A percentile compares a stretch with the other conserved stretches of the same genome.
These are phyloP conservation scores for Manacus vitellinus DNA, from an alignment of 2,113 vertebrate species.

Conservation along the genomic window DNA sequence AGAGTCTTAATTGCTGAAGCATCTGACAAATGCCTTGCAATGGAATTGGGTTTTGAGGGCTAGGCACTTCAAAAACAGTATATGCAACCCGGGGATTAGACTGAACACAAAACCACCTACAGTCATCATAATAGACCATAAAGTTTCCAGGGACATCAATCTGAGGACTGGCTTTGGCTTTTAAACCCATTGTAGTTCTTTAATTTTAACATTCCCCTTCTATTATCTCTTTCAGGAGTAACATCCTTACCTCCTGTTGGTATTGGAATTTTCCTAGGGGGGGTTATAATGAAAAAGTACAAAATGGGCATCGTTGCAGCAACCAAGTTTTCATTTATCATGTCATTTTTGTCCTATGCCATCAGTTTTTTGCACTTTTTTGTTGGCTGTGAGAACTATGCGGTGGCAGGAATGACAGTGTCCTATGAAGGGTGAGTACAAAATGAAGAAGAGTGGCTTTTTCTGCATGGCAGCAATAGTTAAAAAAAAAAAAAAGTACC, in stretches of 20 bases:
- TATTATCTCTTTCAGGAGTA: conserved; percentile 74
- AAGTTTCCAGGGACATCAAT: background rate
- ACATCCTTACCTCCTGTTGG: conserved; percentile 78
- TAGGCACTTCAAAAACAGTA: background rate
- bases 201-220: background rate
- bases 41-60: background rate
- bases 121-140: background rate
- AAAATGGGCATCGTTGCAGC: conserved; percentile 80
- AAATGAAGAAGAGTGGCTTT: background rate
- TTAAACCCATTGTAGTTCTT: background rate
- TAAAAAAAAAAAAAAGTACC: background rate
- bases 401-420: conserved; percentile 86
- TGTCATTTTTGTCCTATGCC: conserved; percentile 67
- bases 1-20: background rate
- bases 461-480: background rate
- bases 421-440: conserved; percentile 86
- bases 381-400: conserved; percentile 82
- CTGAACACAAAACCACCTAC: background rate
- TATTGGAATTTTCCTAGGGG: conserved; percentile 85
- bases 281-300: conserved; percentile 87
- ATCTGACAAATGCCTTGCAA: background rate
- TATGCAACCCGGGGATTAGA: background rate
- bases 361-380: conserved; percentile 63
- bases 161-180: background rate
- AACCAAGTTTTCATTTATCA: conserved; percentile 75